phyloP scores from a whole-genome alignment of 2,888 invertebrate genomes.

The Leptopilina syphax region DNA sequence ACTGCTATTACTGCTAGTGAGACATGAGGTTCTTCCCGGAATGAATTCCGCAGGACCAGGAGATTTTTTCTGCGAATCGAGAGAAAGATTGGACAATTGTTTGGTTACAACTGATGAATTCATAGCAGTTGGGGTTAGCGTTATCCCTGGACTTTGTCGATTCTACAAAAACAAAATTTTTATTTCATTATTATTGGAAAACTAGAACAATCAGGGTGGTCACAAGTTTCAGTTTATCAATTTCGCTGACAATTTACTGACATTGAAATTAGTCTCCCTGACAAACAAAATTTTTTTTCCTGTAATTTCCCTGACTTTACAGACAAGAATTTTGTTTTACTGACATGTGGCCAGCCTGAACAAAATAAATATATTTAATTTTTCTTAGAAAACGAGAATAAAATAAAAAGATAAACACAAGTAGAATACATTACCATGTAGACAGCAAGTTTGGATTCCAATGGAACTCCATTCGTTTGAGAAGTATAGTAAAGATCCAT shows the following conservation, averaged over 20 bases:
- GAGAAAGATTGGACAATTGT: constrained; percentile 72
- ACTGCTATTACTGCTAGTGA: constrained; percentile 72
- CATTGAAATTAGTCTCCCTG: too few relatives aligned
- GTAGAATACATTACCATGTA: constrained; percentile 83
- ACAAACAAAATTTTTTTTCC: too few relatives aligned
- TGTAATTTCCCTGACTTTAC: too few relatives aligned
- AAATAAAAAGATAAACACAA: too few relatives aligned
- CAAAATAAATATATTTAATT: too few relatives aligned
- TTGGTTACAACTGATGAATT: constrained; percentile 70
- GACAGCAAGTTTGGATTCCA: constrained; percentile 90
- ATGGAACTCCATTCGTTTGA: constrained; percentile 85
- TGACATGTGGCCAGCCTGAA: too few relatives aligned
- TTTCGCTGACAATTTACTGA: too few relatives aligned
- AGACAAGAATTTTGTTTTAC: too few relatives aligned
- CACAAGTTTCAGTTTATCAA: too few relatives aligned
- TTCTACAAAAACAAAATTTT: constrained; percentile 60
- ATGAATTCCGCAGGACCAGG: constrained; percentile 72
- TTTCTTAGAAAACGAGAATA: too few relatives aligned
- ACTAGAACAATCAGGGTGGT: too few relatives aligned
- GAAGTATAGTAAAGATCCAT: constrained; percentile 87
- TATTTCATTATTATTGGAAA: too few relatives aligned
- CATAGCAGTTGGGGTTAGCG: constrained; percentile 68
- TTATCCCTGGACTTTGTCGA: constrained; percentile 71
- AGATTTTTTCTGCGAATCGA: constrained; percentile 73
- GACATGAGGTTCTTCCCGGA: constrained; percentile 66